Evolutionary conservation across 1,140 invertebrate species (phyloP).

Genomic region (Pomacea maculata): DNA sequence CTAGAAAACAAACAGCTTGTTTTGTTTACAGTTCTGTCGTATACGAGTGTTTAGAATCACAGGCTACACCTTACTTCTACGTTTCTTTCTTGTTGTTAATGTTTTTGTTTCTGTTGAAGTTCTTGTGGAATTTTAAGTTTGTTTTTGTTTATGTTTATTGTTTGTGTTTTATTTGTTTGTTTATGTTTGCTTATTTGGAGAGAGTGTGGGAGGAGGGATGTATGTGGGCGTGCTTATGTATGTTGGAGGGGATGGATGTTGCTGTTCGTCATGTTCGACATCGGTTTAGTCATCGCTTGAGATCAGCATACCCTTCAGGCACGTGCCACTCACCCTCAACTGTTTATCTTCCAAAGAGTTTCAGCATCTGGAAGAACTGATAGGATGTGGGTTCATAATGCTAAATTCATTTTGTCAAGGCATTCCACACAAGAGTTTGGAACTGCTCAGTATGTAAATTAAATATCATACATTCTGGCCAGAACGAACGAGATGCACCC

Average conservation of each 20-base stretch:
- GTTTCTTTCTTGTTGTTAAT: background rate
- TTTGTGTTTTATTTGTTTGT: too few species aligned
- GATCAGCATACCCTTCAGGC: too few species aligned
- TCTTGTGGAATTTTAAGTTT: background rate
- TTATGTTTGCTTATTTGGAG: background rate
- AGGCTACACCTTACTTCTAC: background rate
- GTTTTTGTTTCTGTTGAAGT: background rate
- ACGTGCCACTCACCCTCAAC: too few species aligned
- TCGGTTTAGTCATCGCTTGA: background rate
- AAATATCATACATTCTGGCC: too few species aligned
- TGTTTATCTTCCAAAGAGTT: too few species aligned
- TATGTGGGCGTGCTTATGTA: background rate
- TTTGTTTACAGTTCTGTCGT: background rate
- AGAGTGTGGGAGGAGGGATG: background rate
- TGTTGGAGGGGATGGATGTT: background rate
- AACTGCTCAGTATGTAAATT: too few species aligned
- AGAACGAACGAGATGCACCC: too few species aligned
- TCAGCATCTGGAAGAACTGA: too few species aligned
- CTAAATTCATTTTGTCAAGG: too few species aligned
- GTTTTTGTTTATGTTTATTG: background rate
- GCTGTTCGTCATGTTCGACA: background rate
- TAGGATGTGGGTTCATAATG: too few species aligned
- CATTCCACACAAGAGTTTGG: too few species aligned
- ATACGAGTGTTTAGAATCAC: background rate
- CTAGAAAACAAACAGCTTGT: too few species aligned